Base-by-base conservation (phyloP, 2,797 vertebrate species). In the Bucorvus abyssinicus region DNA sequence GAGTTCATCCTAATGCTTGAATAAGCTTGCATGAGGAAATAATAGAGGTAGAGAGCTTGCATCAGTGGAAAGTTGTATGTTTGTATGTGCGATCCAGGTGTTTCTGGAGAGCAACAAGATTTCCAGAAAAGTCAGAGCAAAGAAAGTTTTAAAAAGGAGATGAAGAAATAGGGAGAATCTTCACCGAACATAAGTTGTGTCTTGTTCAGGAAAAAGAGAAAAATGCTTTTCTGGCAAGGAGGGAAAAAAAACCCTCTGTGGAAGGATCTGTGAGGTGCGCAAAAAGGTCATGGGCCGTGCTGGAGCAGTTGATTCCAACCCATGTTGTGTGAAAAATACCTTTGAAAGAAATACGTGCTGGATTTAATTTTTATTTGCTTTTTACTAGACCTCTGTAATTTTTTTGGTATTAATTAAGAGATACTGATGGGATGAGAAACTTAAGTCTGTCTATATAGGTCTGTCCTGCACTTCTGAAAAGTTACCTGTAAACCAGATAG, bases 241-340 rank as follows among this genome's bases (percentile, higher is more conserved):
- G 18, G 29, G 2, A 36, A 56, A 56, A 85, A 69, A 34, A 24
- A 9, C 38, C 0, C 40, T 50, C 14, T 26, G 14, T 0, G 2
- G 27, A 56, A 70, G 23, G 26, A 30, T 70, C 16, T 71, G 9
- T 42, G 50, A 64, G 15, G 10, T 53, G 27, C 20, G 15, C 5
- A 47, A 34, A 50, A 56, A 13, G 26, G 42, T 80, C 13, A n/a
- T 40, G 49, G n/a, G 14, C 47, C 7, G 8, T 26, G 26, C 14
- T 70, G 40, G 59, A 67, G 38, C 49, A 67, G 53, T 19, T 21
- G 34, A 23, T 21, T 57, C 32, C 44, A 63, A 57, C 12, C 10
- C 13, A 49, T 13, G 36, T 16, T 63, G 56, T 36, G 17, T 68
- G 34, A 69, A 90, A 70, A 73, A 40, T 27, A 49, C 14, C 13